Conservation (phyloP, 2,888 invertebrate genomes). For the Lacanobia oleracea region DNA sequence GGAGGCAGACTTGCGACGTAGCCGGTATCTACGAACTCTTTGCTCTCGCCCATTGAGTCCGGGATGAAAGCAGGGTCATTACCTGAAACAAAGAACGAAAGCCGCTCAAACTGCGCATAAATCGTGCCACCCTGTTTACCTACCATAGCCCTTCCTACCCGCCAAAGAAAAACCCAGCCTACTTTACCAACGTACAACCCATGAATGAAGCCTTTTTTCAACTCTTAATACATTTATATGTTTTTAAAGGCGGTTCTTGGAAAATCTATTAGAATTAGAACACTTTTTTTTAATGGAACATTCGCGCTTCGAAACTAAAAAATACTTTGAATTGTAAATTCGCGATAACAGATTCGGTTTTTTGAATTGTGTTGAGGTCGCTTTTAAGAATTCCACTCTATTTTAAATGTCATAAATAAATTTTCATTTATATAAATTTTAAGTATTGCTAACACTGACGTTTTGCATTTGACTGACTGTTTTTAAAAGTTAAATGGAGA, state of each 20-base stretch:
- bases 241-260: constrained; percentile 47
- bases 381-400: constrained; percentile 62
- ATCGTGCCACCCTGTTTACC: constrained; percentile 88
- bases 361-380: constrained; percentile 66
- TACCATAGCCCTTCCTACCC: constrained; percentile 83
- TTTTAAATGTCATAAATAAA: constrained; percentile 66
- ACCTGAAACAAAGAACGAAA: constrained; percentile 89
- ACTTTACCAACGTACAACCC: constrained; percentile 75
- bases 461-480: constrained; percentile 59
- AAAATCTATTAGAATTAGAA: constrained; percentile 46
- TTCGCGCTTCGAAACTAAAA: constrained; percentile 57
- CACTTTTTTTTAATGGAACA: constrained; percentile 46
- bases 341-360: constrained; percentile 59
- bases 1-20: constrained; percentile 65
- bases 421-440: constrained; percentile 64
- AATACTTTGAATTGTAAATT: constrained; percentile 67
- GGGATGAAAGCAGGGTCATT: constrained; percentile 90
- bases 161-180: constrained; percentile 88
- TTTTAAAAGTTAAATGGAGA: constrained; percentile 42
- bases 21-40: constrained; percentile 84
- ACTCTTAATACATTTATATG: constrained; percentile 75
- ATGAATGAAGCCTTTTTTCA: constrained; percentile 81
- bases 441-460: constrained; percentile 48
- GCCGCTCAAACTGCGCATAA: constrained; percentile 88
- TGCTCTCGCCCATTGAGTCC: constrained; percentile 84